Base-by-base conservation (phyloP, 2,888 invertebrate species). In the Netelia melanura region DNA sequence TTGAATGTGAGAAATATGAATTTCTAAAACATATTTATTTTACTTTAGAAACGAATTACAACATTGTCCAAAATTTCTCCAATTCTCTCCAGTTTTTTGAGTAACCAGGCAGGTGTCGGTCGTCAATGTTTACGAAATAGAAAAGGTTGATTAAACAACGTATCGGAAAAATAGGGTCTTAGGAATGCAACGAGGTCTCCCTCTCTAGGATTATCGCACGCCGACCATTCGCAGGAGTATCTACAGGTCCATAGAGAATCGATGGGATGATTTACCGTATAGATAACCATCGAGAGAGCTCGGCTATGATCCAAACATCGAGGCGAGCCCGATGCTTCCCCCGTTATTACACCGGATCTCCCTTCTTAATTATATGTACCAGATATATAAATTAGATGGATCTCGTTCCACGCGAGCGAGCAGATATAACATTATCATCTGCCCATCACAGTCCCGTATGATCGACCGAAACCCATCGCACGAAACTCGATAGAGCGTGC, bases 311-410 rank as follows among this genome's bases (percentile, higher is more conserved):
- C 44, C 75, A 38, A 79, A 54, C 75, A 62, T 84, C 75, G 65
- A 48, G 43, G 23, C 44, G 52, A 25, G 25, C 68, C n/a, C 11
- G 23, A 77, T 30, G 30, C 64, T 72, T 79, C 80, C 70, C 84
- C 79, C 72, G 75, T 82, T 79, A 81, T 79, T 78, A 54, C 67
- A 74, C 76, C 76, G 10, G 72, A 56, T 58, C 70, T 75, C 81
- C 84, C 72, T 74, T 76, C 82, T 86, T 84, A 84, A 86, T 84
- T 79, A 83, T 86, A 86, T 80, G 77, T 82, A 82, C 75, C 64
- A 56, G 68, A 84, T 83, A 83, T 84, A 86, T 86, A 86, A 83
- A 84, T 84, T 84, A 84, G 71, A 86, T 84, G 64, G 70, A 78
- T 81, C 81, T 81, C 61, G 67, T 81, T 82, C 82, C 67, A 75